Percentiles rank a stretch among this genome's conserved stretches.
Evolutionary conservation across 2,888 invertebrate species (phyloP).

Genomic region (Sinohyriopsis cumingii): DNA sequence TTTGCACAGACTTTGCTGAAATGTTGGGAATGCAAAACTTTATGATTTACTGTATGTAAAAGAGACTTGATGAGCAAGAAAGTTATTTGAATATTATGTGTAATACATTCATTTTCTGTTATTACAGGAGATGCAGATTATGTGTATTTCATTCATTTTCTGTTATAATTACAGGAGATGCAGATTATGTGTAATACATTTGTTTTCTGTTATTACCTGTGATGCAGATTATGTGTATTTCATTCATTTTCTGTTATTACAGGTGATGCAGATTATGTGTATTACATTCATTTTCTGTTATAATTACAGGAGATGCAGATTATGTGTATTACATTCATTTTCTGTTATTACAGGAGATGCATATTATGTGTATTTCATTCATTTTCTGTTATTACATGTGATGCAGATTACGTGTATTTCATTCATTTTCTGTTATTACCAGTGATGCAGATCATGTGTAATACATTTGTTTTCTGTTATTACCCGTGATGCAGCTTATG

Average conservation of each 20-base stretch:
- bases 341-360: constrained; percentile 74
- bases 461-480: background rate
- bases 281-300: background rate
- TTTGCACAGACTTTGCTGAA: too few relatives aligned
- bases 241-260: background rate
- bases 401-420: constrained; percentile 76
- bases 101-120: background rate
- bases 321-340: background rate
- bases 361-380: constrained; percentile 68
- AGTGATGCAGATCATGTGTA: constrained; percentile 76
- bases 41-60: too few relatives aligned
- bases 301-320: constrained; percentile 78
- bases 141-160: background rate
- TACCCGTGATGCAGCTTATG: constrained; percentile 76
- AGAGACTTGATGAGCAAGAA: too few relatives aligned
- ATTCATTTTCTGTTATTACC: background rate
- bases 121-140: constrained; percentile 76
- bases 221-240: constrained; percentile 76
- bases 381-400: constrained; percentile 46
- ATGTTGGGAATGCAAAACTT: too few relatives aligned
- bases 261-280: constrained; percentile 76
- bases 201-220: constrained; percentile 46
- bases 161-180: constrained; percentile 74
- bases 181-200: constrained; percentile 72
- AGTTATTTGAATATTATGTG: too few relatives aligned